Conservation (phyloP, 30 jellyfish, hydroid and myxozoan species). For the Haliclystus octoradiatus region DNA sequence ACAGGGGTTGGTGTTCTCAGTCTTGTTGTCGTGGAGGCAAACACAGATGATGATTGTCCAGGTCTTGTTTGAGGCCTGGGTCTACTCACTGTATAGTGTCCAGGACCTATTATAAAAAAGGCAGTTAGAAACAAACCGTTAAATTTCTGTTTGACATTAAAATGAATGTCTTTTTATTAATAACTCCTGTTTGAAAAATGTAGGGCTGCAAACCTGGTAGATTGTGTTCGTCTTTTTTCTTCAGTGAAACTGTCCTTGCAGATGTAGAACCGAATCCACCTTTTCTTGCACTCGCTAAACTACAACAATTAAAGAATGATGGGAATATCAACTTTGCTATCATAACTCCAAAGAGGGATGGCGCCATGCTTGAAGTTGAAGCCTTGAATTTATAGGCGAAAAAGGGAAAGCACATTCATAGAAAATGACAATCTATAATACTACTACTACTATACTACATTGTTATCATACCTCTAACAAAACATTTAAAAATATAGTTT, state of each 20-base stretch:
- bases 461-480: too few relatives aligned
- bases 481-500: too few relatives aligned
- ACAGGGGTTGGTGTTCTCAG: slow-evolving; percentile 33
- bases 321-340: background rate
- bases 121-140: too few relatives aligned
- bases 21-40: slow-evolving; percentile 60
- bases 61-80: slow-evolving; percentile 9
- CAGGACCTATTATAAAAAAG: slow-evolving; percentile 47
- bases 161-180: too few relatives aligned
- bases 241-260: slow-evolving; percentile 39
- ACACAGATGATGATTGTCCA: slow-evolving; percentile 45
- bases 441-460: too few relatives aligned
- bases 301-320: background rate
- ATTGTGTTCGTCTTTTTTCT: slow-evolving; percentile 39
- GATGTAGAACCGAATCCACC: slow-evolving; percentile 85
- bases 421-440: too few relatives aligned
- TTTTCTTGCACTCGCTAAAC: slow-evolving; percentile 60
- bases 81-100: slow-evolving; percentile 48
- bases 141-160: too few relatives aligned
- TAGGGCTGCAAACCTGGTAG: slow-evolving; percentile 91
- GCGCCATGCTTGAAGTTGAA: too few relatives aligned
- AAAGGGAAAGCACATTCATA: too few relatives aligned
- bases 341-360: too few relatives aligned
- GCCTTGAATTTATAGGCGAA: too few relatives aligned
- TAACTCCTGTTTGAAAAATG: too few relatives aligned